These are phyloP conservation scores for Indicator indicator DNA, from an alignment of 2,113 vertebrate species.

Conservation along the genomic window DNA sequence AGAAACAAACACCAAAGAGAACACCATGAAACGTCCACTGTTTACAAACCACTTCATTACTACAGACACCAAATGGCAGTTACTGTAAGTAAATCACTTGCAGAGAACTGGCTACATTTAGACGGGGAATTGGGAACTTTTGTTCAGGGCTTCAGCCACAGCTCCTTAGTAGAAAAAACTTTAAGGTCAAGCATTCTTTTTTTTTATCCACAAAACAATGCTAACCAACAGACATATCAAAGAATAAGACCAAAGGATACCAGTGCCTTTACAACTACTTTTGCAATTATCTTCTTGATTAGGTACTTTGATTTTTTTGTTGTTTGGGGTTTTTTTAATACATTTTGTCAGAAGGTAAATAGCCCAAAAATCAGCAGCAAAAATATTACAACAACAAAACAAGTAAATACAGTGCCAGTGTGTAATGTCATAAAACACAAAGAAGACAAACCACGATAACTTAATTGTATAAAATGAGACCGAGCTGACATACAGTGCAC, in stretches of 20 bases:
- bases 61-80: slow-evolving; percentile 84
- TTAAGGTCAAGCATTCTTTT: slow-evolving; percentile 77
- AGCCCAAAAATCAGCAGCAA: slow-evolving; percentile 78
- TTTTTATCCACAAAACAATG: slow-evolving; percentile 78
- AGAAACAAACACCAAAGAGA: slow-evolving; percentile 79
- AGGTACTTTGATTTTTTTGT: slow-evolving; percentile 60
- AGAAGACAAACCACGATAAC: slow-evolving; percentile 81
- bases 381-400: slow-evolving; percentile 76
- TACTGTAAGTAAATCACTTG: slow-evolving; percentile 81
- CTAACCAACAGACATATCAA: slow-evolving; percentile 77
- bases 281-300: slow-evolving; percentile 63
- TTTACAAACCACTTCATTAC: slow-evolving; percentile 83
- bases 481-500: slow-evolving; percentile 80
- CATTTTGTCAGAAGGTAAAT: slow-evolving; percentile 68
- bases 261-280: slow-evolving; percentile 73
- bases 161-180: slow-evolving; percentile 76
- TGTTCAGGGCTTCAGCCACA: slow-evolving; percentile 70
- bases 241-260: slow-evolving; percentile 73
- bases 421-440: slow-evolving; percentile 69
- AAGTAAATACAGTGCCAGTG: slow-evolving; percentile 75
- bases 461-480: slow-evolving; percentile 82
- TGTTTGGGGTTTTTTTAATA: slow-evolving; percentile 19
- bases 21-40: slow-evolving; percentile 80
- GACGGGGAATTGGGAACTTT: slow-evolving; percentile 67
- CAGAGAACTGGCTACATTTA: slow-evolving; percentile 71